Conservation (phyloP, 2,888 invertebrate genomes). For the Pristionchus mayeri region DNA sequence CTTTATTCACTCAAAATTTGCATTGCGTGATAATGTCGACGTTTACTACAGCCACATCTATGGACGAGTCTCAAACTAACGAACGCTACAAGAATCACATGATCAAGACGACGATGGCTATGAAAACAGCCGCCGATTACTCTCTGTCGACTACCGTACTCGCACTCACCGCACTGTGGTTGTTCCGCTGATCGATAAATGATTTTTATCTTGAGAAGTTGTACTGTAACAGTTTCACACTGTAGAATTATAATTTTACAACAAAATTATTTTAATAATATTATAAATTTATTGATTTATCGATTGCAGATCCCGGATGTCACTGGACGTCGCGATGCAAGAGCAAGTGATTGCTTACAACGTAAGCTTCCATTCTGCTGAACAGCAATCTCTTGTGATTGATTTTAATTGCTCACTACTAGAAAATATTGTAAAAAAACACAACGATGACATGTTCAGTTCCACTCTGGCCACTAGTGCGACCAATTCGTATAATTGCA, state of each 20-base stretch:
- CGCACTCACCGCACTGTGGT: background rate
- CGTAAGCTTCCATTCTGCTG: background rate
- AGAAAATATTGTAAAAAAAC: too few relatives aligned
- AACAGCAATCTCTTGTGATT: too few relatives aligned
- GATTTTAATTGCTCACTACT: too few relatives aligned
- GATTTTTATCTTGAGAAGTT: background rate
- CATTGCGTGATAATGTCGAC: slow-evolving; percentile 9
- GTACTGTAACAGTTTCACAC: background rate
- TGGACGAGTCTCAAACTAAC: background rate
- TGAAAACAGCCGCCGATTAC: background rate
- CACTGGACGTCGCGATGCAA: background rate
- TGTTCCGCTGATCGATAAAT: slow-evolving; percentile 38
- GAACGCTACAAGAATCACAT: background rate
- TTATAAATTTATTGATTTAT: background rate
- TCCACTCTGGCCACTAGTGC: too few relatives aligned
- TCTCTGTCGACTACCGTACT: background rate
- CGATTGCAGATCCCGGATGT: slow-evolving; percentile 8
- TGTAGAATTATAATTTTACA: background rate
- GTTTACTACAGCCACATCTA: background rate
- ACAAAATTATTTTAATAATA: background rate
- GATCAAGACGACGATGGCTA: background rate
- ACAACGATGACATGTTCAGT: too few relatives aligned
- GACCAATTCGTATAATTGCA: too few relatives aligned
- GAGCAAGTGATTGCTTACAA: background rate
- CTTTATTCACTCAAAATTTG: background rate